Percentiles rank a stretch among this genome's conserved stretches.
Conservation (phyloP, 2,797 vertebrate genomes). For the Xenentodon cancila region DNA sequence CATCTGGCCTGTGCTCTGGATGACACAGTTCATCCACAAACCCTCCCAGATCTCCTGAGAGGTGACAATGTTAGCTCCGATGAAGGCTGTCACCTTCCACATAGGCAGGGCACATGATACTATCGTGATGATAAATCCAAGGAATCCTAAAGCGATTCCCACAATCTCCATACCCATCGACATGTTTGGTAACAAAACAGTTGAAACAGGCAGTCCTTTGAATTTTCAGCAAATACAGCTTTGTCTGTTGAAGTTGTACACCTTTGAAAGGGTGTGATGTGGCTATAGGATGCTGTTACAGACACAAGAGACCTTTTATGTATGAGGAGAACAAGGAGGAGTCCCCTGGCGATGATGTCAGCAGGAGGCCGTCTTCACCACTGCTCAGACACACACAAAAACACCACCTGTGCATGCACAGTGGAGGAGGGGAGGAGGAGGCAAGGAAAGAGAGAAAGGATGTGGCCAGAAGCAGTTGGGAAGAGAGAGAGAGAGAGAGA, state of each 20-base stretch:
- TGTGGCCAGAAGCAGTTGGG: not conserved
- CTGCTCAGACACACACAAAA: slow-evolving; percentile 12
- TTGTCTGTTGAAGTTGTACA: slow-evolving; percentile 30
- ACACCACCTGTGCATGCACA: slow-evolving; percentile 46
- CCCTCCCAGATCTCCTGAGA: slow-evolving; percentile 89
- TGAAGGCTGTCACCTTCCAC: slow-evolving; percentile 91
- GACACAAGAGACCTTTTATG: slow-evolving; percentile 79
- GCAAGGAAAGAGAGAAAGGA: slow-evolving; percentile 18
- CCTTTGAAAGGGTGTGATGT: slow-evolving; percentile 46
- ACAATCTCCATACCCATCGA: slow-evolving; percentile 94
- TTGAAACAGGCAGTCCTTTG: slow-evolving; percentile 3
- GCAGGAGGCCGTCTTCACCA: slow-evolving; percentile 36
- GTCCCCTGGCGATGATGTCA: slow-evolving; percentile 69
- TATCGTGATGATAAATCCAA: slow-evolving; percentile 89
- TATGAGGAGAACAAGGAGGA: slow-evolving; percentile 67
- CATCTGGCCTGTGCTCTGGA: slow-evolving; percentile 80
- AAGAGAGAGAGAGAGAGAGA: no score
- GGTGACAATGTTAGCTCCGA: slow-evolving; percentile 92
- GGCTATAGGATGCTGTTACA: slow-evolving; percentile 55
- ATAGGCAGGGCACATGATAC: slow-evolving; percentile 89
- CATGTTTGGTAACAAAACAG: slow-evolving; percentile 75
- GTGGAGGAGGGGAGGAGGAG: slow-evolving; percentile 43
- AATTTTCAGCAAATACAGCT: not conserved
- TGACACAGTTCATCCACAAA: slow-evolving; percentile 91
- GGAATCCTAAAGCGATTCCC: slow-evolving; percentile 84